Evolutionary conservation across 2,113 vertebrate species (phyloP).

Genomic region (Montifringilla adamsi): DNA sequence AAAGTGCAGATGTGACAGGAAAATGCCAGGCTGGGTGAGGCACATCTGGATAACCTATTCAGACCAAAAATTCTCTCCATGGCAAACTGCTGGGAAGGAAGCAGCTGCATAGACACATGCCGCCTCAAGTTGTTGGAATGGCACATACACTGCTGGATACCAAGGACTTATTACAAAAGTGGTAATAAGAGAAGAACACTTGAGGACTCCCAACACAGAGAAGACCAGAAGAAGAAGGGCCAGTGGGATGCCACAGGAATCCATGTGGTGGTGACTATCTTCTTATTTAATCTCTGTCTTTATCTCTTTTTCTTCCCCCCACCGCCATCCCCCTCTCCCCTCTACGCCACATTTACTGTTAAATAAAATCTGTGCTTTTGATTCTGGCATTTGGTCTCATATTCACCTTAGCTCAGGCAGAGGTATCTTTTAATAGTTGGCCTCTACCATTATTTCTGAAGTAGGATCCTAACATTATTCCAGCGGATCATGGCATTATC

Average conservation of each 20-base stretch:
- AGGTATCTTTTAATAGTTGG: not conserved
- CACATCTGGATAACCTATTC: not conserved
- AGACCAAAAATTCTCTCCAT: not conserved
- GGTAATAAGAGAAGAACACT: not conserved
- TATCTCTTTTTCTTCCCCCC: not conserved
- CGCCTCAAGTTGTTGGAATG: not conserved
- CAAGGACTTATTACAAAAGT: not conserved
- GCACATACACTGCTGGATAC: accelerated
- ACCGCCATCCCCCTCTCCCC: too few species aligned
- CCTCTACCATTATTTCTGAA: not conserved
- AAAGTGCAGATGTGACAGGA: accelerated
- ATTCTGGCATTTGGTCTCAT: not conserved
- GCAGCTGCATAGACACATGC: not conserved
- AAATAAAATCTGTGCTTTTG: not conserved
- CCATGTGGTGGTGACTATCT: not conserved
- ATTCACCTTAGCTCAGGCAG: not conserved
- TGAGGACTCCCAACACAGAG: not conserved
- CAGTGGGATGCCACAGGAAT: not conserved
- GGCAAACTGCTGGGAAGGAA: not conserved
- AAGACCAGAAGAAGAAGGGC: not conserved
- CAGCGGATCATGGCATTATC: not conserved
- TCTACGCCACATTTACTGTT: not conserved
- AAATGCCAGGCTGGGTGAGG: not conserved
- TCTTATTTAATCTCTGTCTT: not conserved
- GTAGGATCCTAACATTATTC: too few species aligned